Evolutionary conservation across 2,113 vertebrate genomes (phyloP).

Genomic region (Paradoxurus hermaphroditus): DNA sequence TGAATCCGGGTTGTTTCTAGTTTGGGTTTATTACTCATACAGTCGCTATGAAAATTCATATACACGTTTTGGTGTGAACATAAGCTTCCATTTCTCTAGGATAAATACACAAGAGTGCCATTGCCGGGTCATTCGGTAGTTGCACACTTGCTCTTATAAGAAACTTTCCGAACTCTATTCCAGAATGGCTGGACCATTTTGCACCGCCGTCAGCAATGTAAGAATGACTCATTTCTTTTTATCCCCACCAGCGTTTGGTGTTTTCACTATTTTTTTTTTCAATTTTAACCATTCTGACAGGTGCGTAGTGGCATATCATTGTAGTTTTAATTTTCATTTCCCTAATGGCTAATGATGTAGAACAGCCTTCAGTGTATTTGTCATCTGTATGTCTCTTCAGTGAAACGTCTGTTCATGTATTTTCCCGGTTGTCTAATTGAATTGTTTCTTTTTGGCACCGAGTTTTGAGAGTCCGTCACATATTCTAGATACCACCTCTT

Average conservation of each 20-base stretch:
- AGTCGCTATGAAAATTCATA: background rate
- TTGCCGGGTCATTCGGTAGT: background rate
- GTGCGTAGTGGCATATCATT: background rate
- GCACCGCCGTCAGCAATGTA: background rate
- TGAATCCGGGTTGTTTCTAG: background rate
- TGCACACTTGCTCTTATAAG: background rate
- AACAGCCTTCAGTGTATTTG: background rate
- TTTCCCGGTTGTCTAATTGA: background rate
- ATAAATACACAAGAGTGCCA: background rate
- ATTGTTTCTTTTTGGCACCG: background rate
- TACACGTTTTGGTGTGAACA: background rate
- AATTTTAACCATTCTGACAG: background rate
- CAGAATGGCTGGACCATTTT: background rate
- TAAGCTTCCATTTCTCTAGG: background rate
- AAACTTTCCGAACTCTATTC: background rate
- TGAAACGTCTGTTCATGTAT: background rate
- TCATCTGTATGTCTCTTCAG: background rate
- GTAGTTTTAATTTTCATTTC: background rate
- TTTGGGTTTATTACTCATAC: background rate
- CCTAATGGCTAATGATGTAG: background rate
- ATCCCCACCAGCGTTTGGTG: background rate
- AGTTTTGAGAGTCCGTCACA: background rate
- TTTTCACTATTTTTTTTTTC: background rate
- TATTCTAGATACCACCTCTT: background rate
- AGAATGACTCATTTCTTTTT: background rate